Evolutionary conservation across 1,140 invertebrate species (phyloP), one percentile per base, ranked within the genome.

Genomic region (Drosophila ercepeae): DNA sequence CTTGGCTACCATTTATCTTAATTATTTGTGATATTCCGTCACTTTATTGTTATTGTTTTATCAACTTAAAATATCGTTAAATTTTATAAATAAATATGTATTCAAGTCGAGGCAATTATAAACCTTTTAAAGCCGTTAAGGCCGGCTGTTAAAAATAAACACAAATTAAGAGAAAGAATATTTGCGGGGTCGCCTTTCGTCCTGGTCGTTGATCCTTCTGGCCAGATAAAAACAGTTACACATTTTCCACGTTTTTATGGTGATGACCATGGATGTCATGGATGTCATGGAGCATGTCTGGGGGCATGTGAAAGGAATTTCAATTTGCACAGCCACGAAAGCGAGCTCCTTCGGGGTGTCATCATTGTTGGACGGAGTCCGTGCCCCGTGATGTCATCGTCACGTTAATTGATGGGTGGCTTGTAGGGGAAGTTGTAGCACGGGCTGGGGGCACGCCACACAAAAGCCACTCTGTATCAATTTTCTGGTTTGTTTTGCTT

Each of bases 401-500:
- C 29, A 48, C 29, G 18, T 53, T 68, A 68, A 68, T 68, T 67
- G 64, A 44, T 45, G 48, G 48, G 23, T 34, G 19, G 14, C n/a
- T 25, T 23, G 52, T 16, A 57, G 23, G 21, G 16, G n/a, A n/a
- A n/a, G n/a, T n/a, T n/a, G n/a, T n/a, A 7, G 23, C 21, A 27
- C 14, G 2, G 4, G 25, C 25, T 27, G 27, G 21, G 34, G 41
- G n/a, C n/a, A n/a, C 16, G 2, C 18, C 46, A 55, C 48, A 50
- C 36, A 64, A 64, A 64, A 61, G 60, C 42, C 52, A 75, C n/a
- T 55, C 50, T 71, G 53, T 84, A 86, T 79, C 51, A 81, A 69
- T 79, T 79, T 84, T 81, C 58, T 44, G 48, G 75, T 49, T 59
- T 39, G 46, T 61, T 76, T 75, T 79, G 65, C 78, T 76, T 61